phyloP scores from a whole-genome alignment of 2,113 vertebrate species.

The Dipodomys merriami region DNA sequence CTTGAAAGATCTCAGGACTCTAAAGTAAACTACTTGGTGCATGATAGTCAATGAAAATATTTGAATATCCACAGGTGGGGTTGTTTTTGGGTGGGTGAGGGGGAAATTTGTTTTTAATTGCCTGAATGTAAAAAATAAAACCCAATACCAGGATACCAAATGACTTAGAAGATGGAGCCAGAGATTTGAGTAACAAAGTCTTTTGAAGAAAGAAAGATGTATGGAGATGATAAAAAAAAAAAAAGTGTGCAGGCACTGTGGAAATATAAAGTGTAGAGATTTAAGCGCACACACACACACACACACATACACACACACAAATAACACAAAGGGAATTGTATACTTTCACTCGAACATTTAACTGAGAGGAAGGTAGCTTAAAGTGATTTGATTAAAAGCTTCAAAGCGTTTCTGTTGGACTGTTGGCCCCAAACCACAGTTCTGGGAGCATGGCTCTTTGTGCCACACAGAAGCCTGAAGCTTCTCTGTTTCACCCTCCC shows the following conservation, averaged over 20 bases:
- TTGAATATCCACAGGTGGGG: neutral
- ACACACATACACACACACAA: too few relatives aligned
- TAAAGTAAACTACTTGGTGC: constrained; percentile 28
- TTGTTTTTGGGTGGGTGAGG: neutral
- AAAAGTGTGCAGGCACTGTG: neutral
- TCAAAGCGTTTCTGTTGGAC: neutral
- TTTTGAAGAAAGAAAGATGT: constrained; percentile 29
- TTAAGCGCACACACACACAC: neutral
- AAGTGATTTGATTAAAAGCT: neutral
- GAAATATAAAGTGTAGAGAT: constrained; percentile 6
- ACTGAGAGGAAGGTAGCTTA: neutral
- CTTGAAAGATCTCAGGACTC: constrained; percentile 36
- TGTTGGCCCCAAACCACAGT: neutral
- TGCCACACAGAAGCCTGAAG: neutral
- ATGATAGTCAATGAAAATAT: constrained; percentile 13
- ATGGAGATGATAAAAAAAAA: neutral
- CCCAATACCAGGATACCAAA: constrained; percentile 1
- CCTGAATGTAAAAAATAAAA: constrained; percentile 53
- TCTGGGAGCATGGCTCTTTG: neutral
- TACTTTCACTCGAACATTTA: neutral
- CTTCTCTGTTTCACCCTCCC: too few relatives aligned
- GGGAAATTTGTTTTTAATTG: neutral
- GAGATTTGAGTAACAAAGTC: constrained; percentile 10
- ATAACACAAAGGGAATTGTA: neutral
- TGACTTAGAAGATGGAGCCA: neutral